Base-by-base conservation (phyloP, 37 sponge, comb jelly and placozoan genomes). In the Aplysina aerophoba region DNA sequence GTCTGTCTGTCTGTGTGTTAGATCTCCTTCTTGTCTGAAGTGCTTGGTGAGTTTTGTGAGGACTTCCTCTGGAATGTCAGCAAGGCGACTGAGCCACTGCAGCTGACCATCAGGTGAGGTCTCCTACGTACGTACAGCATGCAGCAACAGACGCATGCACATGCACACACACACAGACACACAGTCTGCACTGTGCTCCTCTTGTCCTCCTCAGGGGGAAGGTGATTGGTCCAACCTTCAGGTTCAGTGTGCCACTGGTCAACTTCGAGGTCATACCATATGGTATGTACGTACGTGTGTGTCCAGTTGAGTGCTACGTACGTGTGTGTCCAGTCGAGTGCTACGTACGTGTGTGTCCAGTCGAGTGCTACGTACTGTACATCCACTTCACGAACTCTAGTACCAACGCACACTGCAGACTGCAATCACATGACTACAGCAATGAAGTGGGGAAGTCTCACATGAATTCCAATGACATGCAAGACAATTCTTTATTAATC, bases 201-300 rank as follows among this genome's bases (percentile, higher is more conserved):
- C 53, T 75, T 11, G 5, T 87, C 54, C 30, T 36, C 15, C 1
- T 1, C 84, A 90, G 85, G 66, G 95, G 98, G 0, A 80, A 39
- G 11, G 98, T 97, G 50, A 95, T 97, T 78, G 96, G 96, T 19
- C 99, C 99, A 33, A 98, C 99, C 21, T 98, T 98, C 87, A 91
- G 85, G 61, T 94, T 98, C 57, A 85, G 92, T 80, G 84, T 67
- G 0, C n/a, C 88, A 50, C 59, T 81, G 21, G 81, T 98, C 59
- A 87, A 94, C 28, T 98, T 95, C 73, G 93, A 93, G n/a, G 81
- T 74, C 21, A 84, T 98, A 24, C 84, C 97, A 38, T 98, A 91
- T 84, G 99, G 98, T 91, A 62, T 27, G 63, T 57, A 57, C 59
- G 59, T 57, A 57, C n/a, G n/a, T 25, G 66, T 82, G 1, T 25